Base-by-base conservation (phyloP, 2,888 invertebrate species). In the Philopedon plagiatum region DNA sequence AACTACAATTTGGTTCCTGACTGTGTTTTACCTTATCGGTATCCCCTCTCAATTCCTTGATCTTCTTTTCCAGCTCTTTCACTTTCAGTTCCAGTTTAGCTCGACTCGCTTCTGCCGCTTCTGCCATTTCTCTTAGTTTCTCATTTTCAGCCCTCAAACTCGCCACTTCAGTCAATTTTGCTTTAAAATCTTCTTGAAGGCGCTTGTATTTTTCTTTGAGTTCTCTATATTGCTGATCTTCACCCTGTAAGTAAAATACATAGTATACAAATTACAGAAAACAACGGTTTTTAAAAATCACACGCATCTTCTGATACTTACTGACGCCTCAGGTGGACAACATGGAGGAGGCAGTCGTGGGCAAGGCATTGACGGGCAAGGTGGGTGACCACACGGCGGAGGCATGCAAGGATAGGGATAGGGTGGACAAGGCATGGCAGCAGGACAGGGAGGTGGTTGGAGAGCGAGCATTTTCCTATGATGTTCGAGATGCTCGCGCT, bases 111-210 rank as follows among this genome's bases (percentile, higher is more conserved):
- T 86, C 75, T 75, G 84, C 80, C 41, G 86, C 85, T 32, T 86
- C 85, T 0, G 83, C 78, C n/a, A 80, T 83, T 26, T 84, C 83
- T 73, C 86, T 88, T 23, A 87, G 76, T 75, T 86, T 86, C 23
- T 89, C 88, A 9, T 86, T 84, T 44, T 89, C 88, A 0, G 87
- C 84, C 71, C 89, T 80, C 29, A 89, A 80, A 56, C 86, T 85
- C 0, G 88, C 87, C 65, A 92, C 91, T 87, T 93, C 92, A 5
- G 89, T 88, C 9, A 92, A 85, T 86, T 92, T 92, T 0, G 87
- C 88, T 77, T 91, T 92, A 81, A 90, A 92, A 79, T 89, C 91
- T 77, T 91, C 91, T 82, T 91, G 91, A 0, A 91, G 87, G 70
- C 90, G 87, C 8, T 86, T 86, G 68, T 92, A 89, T 79, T 91